Evolutionary conservation across 2,797 vertebrate species (phyloP).

Genomic region (Poeciliopsis presidionis): DNA sequence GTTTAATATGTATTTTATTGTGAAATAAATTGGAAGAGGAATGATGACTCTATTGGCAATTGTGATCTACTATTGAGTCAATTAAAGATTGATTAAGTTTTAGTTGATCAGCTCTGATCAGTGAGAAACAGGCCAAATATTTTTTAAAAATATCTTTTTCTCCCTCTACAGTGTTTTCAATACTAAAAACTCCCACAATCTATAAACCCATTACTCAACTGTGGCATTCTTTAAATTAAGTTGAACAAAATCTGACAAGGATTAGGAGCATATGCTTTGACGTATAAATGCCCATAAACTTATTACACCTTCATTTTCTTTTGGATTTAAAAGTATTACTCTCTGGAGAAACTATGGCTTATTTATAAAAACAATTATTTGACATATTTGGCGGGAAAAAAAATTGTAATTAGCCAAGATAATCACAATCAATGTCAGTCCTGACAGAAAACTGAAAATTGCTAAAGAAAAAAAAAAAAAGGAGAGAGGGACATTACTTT

Average conservation of each 20-base stretch:
- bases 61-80: background rate
- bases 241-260: background rate
- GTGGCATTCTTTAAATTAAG: background rate
- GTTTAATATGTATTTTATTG: too few species aligned
- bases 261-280: background rate
- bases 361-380: background rate
- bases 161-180: background rate
- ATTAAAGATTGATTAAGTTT: background rate
- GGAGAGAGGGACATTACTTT: conserved; percentile 44
- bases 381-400: too few species aligned
- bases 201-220: background rate
- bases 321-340: background rate
- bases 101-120: background rate
- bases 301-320: background rate
- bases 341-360: background rate
- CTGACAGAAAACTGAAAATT: background rate
- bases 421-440: background rate
- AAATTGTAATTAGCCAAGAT: background rate
- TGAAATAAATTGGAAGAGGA: background rate
- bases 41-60: background rate
- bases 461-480: background rate
- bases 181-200: background rate
- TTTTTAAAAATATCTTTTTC: background rate
- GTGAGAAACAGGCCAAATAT: background rate
- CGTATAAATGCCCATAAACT: background rate